Evolutionary conservation across 2,888 invertebrate genomes (phyloP).

Genomic region (Drosophila pseudotalamancana): DNA sequence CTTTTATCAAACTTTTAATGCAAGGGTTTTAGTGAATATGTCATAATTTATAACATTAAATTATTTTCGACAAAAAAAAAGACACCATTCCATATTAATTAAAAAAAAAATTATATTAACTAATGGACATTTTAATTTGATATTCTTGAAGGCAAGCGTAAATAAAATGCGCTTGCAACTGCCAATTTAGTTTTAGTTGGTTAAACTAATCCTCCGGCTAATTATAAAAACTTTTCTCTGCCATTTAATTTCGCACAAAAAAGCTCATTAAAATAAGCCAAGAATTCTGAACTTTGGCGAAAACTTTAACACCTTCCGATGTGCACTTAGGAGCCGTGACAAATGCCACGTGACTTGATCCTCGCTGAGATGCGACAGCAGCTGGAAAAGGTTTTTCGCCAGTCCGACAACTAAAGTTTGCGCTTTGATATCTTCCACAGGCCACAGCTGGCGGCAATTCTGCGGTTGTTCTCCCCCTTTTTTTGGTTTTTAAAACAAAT

Average conservation of each 20-base stretch:
- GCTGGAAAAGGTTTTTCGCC: constrained; percentile 46
- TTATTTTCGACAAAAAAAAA: too few relatives aligned
- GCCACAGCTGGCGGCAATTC: constrained; percentile 24
- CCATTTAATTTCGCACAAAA: constrained; percentile 44
- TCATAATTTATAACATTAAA: too few relatives aligned
- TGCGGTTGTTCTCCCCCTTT: constrained; percentile 30
- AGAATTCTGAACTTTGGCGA: constrained; percentile 37
- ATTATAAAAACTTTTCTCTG: constrained; percentile 49
- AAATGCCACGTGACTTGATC: constrained; percentile 56
- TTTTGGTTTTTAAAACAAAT: constrained; percentile 37
- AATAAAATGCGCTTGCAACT: neutral
- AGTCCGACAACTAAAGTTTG: constrained; percentile 43
- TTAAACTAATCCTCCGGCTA: constrained; percentile 24
- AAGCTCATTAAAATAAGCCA: constrained; percentile 70
- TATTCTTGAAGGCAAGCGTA: neutral
- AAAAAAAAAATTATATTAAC: too few relatives aligned
- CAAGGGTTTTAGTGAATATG: too few relatives aligned
- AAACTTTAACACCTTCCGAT: constrained; percentile 63
- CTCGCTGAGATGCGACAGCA: constrained; percentile 31
- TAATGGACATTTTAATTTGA: neutral
- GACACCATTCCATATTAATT: too few relatives aligned
- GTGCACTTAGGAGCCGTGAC: constrained; percentile 34
- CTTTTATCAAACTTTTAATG: neutral
- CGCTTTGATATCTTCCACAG: constrained; percentile 56
- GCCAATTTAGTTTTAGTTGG: constrained; percentile 2